These are phyloP conservation scores for Allobates femoralis DNA, from an alignment of 2,797 vertebrate genomes.

Conservation along the genomic window DNA sequence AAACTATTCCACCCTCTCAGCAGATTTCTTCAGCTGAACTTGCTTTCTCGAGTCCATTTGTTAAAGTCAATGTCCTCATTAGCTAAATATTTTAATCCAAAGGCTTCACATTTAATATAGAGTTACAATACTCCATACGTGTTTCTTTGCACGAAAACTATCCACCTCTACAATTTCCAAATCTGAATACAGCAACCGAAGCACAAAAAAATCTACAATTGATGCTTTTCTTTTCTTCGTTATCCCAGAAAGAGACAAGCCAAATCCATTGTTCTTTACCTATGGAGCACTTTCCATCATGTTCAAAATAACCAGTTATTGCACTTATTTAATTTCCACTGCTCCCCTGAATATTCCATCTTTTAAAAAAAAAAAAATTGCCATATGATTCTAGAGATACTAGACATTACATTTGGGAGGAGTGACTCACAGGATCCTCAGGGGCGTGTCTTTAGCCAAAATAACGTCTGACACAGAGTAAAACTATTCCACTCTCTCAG, in stretches of 20 bases:
- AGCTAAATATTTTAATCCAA: not conserved
- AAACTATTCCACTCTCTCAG: slow-evolving; percentile 25
- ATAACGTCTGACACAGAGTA: slow-evolving; percentile 9
- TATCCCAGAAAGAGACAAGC: too few species aligned
- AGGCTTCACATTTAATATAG: slow-evolving; percentile 9
- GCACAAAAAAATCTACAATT: not conserved
- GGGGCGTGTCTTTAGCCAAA: not conserved
- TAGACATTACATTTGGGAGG: too few species aligned
- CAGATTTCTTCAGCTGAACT: slow-evolving; percentile 24
- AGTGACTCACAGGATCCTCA: too few species aligned
- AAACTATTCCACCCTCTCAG: slow-evolving; percentile 24
- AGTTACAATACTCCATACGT: not conserved
- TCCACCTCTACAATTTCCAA: not conserved
- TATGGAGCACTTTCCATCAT: too few species aligned
- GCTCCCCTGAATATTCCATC: too few species aligned
- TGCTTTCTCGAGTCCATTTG: slow-evolving; percentile 21
- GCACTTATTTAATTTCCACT: too few species aligned
- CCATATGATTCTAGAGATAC: too few species aligned
- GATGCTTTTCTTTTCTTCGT: too few species aligned
- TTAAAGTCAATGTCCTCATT: slow-evolving; percentile 29
- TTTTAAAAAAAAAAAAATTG: too few species aligned
- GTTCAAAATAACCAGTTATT: too few species aligned
- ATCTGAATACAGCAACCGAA: not conserved
- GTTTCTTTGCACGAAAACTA: not conserved
- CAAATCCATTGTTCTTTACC: too few species aligned